Evolutionary conservation across 2,888 invertebrate species (phyloP).

Genomic region (Himalopsyche kuldschensis): DNA sequence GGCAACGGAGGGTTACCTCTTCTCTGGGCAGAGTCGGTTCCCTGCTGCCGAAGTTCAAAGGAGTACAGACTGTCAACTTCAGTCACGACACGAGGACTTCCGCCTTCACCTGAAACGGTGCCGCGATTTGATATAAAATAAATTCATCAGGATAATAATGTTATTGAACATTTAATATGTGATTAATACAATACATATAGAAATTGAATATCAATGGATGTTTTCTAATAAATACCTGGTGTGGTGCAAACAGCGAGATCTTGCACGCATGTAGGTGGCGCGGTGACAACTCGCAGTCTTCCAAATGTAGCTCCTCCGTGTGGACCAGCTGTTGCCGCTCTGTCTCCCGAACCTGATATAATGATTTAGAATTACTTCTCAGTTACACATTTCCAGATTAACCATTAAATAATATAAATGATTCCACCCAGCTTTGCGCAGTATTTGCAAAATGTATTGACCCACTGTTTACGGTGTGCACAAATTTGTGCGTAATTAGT

Average conservation of each 20-base stretch:
- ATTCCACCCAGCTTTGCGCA: too few relatives aligned
- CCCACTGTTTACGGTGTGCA: too few relatives aligned
- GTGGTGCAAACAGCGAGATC: constrained; percentile 50
- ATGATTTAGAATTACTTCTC: background rate
- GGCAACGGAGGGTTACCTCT: constrained; percentile 29
- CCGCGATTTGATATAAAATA: background rate
- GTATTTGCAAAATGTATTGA: too few relatives aligned
- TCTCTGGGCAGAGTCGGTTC: constrained; percentile 29
- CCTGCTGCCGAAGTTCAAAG: constrained; percentile 45
- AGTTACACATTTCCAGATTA: too few relatives aligned
- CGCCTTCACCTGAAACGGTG: constrained; percentile 53
- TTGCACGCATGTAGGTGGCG: constrained; percentile 64
- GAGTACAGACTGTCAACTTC: constrained; percentile 64
- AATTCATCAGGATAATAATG: background rate
- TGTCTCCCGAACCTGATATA: constrained; percentile 35
- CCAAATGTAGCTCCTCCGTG: constrained; percentile 71
- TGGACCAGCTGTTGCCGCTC: constrained; percentile 38
- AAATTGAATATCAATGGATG: constrained; percentile 43
- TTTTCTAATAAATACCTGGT: constrained; percentile 43
- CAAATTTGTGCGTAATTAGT: too few relatives aligned
- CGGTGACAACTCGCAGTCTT: constrained; percentile 70
- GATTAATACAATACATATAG: constrained; percentile 21
- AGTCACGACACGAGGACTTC: constrained; percentile 60
- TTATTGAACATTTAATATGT: background rate
- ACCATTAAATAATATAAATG: too few relatives aligned